Evolutionary conservation across 2,113 vertebrate genomes (phyloP).

Genomic region (Calidris pugnax): DNA sequence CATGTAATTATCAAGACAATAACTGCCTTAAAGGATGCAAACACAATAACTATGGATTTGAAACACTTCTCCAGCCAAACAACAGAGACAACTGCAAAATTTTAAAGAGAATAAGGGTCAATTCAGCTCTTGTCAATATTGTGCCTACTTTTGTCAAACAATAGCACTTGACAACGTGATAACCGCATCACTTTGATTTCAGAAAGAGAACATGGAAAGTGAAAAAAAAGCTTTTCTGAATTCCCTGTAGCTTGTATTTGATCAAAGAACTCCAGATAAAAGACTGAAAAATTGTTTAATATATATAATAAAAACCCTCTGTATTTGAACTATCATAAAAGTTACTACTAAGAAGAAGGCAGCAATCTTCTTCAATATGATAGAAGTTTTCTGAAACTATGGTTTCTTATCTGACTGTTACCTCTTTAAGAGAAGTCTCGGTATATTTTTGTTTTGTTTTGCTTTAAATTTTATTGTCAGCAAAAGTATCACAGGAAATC

Average conservation of each 20-base stretch:
- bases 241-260: constrained; percentile 22
- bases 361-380: background rate
- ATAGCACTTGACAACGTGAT: background rate
- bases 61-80: background rate
- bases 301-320: constrained; percentile 8
- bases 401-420: constrained; percentile 16
- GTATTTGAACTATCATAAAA: constrained; percentile 28
- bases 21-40: background rate
- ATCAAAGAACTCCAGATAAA: constrained; percentile 47
- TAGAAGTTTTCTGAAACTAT: background rate
- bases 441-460: constrained; percentile 36
- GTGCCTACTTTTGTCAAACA: constrained; percentile 6
- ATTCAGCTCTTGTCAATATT: background rate
- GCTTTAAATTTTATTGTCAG: constrained; percentile 16
- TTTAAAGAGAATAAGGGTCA: background rate
- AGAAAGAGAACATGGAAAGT: background rate
- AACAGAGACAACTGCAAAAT: background rate
- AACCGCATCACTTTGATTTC: constrained; percentile 46
- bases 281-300: constrained; percentile 37
- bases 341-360: background rate
- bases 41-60: background rate
- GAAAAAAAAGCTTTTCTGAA: constrained; percentile 46
- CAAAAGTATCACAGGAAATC: constrained; percentile 48
- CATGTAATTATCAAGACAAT: background rate
- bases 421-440: constrained; percentile 14